Base-by-base conservation (phyloP, 2,113 vertebrate species). In the Crocuta crocuta region DNA sequence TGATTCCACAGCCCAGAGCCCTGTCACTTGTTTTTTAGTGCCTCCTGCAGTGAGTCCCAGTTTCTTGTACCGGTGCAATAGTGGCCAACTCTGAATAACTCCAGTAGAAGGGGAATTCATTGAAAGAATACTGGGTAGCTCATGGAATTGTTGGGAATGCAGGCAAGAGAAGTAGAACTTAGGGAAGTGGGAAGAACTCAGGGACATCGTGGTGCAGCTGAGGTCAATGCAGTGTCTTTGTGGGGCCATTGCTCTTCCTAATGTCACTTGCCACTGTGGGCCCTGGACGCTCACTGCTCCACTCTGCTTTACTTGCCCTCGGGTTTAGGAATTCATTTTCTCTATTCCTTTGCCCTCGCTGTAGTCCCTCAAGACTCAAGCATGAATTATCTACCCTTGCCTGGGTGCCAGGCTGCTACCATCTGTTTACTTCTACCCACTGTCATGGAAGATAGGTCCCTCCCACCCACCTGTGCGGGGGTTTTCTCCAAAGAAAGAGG, bases 81-180 rank as follows among this genome's bases (percentile, higher is more conserved):
- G 7, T 79, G 86, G 61, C 83, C 17, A 50, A 15, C 58, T 85
- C 26, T 89, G 31, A 65, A 70, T 97, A 91, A 74, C 39, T 50
- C 94, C 89, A 68, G n/a, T 31, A 89, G 70, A 63, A 93, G 89
- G 55, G 4, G 10, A 93, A 82, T 92, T 48, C 58, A n/a, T 96
- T 71, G 31, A 83, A 96, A 93, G 50, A 5, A 1, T 85, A 31
- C 63, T 79, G 6, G 26, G 35, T 95, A 53, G 23, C 10, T 91
- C 53, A 35, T 79, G 43, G 45, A 91, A 78, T 93, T 79, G n/a
- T 61, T 93, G 35, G 66, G 68, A 85, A 83, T 35, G n/a, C 87
- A 88, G 63, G 5, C 78, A 86, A 21, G 58, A 39, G 63, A 76
- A 91, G 33, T 76, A 80, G 28, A 65, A 65, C 24, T 66, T 43